Conservation (phyloP, 2,797 vertebrate genomes). For the Neopelma chrysocephalum region DNA sequence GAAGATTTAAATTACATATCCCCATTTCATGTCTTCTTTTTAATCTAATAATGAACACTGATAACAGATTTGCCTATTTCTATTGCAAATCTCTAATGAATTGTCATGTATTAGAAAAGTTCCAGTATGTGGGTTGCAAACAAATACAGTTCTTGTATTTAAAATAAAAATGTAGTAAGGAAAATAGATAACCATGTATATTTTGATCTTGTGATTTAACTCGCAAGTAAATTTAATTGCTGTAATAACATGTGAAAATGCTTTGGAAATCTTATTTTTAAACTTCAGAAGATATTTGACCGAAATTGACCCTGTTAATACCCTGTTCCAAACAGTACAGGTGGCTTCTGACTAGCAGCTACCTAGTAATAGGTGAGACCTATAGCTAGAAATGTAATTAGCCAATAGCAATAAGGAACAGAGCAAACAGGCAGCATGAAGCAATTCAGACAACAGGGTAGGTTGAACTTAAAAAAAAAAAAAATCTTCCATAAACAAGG, state of each 20-base stretch:
- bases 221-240: not conserved
- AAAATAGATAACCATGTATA: not conserved
- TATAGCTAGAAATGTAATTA: not conserved
- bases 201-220: not conserved
- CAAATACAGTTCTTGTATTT: not conserved
- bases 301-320: not conserved
- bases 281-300: not conserved
- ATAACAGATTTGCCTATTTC: not conserved
- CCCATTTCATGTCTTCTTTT: not conserved
- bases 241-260: not conserved
- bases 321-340: not conserved
- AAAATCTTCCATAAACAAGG: not conserved
- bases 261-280: not conserved
- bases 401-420: not conserved
- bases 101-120: not conserved
- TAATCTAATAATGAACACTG: not conserved
- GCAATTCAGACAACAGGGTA: not conserved
- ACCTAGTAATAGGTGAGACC: not conserved
- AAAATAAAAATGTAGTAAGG: not conserved
- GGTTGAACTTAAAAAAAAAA: not conserved
- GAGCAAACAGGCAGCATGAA: not conserved
- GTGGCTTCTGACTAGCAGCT: not conserved
- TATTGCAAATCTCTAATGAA: not conserved
- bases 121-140: not conserved
- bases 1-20: not conserved